Base-by-base conservation (phyloP, 2,888 invertebrate species). In the Nomada flava region DNA sequence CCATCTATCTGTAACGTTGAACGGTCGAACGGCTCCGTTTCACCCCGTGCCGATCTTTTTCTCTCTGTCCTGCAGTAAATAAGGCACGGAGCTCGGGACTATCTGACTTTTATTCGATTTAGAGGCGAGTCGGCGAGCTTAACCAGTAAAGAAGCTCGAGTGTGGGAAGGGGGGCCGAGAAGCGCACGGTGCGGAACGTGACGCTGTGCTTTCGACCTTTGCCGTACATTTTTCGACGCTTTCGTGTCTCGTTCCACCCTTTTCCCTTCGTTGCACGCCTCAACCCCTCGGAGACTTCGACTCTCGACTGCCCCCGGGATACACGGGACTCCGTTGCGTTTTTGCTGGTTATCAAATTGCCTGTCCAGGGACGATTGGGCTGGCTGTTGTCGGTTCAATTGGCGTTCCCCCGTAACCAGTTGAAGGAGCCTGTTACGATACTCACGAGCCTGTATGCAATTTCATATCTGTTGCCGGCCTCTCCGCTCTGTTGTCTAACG, bases 101-200 rank as follows among this genome's bases (percentile, higher is more conserved):
- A 87, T 86, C 81, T 77, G 89, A 91, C 89, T 91, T 92, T 91
- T 90, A 92, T 91, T 91, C 88, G 90, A 91, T 92, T 91, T 89
- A 82, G 85, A 88, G 88, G 83, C 82, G 62, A 87, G 78, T 67
- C 75, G 74, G 73, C 71, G 82, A 82, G 86, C 69, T 87, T 86
- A 88, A 80, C 82, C 75, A 83, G 86, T 84, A 85, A 89, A 84
- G 82, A 84, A 83, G 81, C 79, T 82, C 69, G 74, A 75, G 76
- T 76, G 68, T 0, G 36, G 29, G 36, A 29, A 3, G 29, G 36
- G 36, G 79, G 85, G 80, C 69, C 64, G 80, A 68, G 79, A 79
- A 76, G 84, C 83, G 76, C 74, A 76, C 74, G 74, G 62, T 72
- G 78, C 64, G 82, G 74, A 78, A 79, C 80, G 83, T 82, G 79